Evolutionary conservation across 37 sponge, comb jelly and placozoan species (phyloP), one percentile per base, ranked within the genome.

Genomic region (Crambe crambe): DNA sequence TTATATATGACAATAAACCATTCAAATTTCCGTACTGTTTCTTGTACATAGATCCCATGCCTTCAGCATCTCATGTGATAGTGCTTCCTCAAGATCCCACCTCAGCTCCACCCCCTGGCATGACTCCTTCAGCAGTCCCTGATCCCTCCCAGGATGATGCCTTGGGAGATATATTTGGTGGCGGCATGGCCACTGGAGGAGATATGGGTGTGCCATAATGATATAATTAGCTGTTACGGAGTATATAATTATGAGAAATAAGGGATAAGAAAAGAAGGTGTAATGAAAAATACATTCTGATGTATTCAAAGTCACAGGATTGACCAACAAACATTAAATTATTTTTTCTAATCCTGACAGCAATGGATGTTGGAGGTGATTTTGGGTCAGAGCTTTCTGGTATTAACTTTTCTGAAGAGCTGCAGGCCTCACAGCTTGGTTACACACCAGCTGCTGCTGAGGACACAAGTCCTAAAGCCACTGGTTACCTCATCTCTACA

Each of bases 401-500:
- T 30, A 73, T 78, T 21, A 76, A 79, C 56, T 15, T 78, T 12
- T 21, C 20, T 0, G 80, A 86, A n/a, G 67, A 66, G 34, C 56
- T 68, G 5, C 56, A 17, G 6, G 54, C 59, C n/a, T 25, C 83
- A 43, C 80, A 72, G 56, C 37, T 65, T 34, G 80, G 58, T 0
- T 27, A 74, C 51, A 67, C 80, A 1, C 75, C 41, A 25, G 81
- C 77, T 0, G 79, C 73, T 1, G 74, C 61, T 8, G 84, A 92
- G 38, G 84, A 74, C 9, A 72, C 75, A 12, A 35, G 56, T 2
- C 92, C 92, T 36, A 70, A 83, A 36, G 92, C 92, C 27, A 80
- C 73, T 38, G 92, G 88, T n/a, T 92, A 87, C 74, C 78, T 92
- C 56, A 87, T 92, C 56, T 92, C 92, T 23, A 79, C 88, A 1